Evolutionary conservation across 2,113 vertebrate species (phyloP), one percentile per base, ranked within the genome.

Genomic region (Catharus fuscescens): DNA sequence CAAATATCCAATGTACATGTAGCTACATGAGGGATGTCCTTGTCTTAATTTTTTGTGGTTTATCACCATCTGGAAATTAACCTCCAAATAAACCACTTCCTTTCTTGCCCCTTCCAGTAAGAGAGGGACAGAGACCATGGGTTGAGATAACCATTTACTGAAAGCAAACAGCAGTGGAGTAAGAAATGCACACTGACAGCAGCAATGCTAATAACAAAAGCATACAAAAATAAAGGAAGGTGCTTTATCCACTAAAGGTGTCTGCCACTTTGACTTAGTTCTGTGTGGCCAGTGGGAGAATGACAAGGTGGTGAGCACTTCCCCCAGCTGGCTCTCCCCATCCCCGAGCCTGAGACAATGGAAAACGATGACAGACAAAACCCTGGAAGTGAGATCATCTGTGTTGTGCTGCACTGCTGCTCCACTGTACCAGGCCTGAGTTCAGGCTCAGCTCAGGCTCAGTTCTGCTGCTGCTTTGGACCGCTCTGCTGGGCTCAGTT

Each of bases 301-400:
- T 31, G 34, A 50, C 44, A 66, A 34, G 16, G 29, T 66, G 20
- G 6, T 76, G 52, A 31, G 31, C 31, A 3, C 8, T 57, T 19
- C 71, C 25, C 5, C 4, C 44, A 66, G 16, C 29, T 50, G 44
- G 19, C 31, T 66, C 34, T 85, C 25, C 25, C 25, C 10, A 17
- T 66, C 25, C 25, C 31, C 0, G 0, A 66, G 31, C 25, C 20
- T 1, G 3, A 48, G 42, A 6, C 9, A n/a, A 1, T 48, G 29
- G 34, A 42, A 66, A 44, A 50, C 25, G 11, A 8, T 42, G 36
- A 24, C 16, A 42, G 24, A 66, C 70, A 76, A 42, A 57, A 57
- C 25, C 24, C 31, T 66, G 36, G 9, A 42, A 59, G 20, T 5
- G 14, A 36, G 44, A 36, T 59, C 29, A 8, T 76, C 25, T 42